A percentile compares a stretch with the other conserved stretches of the same genome.
Evolutionary conservation across 2,797 vertebrate species (phyloP).

Genomic region (Vultur gryphus): DNA sequence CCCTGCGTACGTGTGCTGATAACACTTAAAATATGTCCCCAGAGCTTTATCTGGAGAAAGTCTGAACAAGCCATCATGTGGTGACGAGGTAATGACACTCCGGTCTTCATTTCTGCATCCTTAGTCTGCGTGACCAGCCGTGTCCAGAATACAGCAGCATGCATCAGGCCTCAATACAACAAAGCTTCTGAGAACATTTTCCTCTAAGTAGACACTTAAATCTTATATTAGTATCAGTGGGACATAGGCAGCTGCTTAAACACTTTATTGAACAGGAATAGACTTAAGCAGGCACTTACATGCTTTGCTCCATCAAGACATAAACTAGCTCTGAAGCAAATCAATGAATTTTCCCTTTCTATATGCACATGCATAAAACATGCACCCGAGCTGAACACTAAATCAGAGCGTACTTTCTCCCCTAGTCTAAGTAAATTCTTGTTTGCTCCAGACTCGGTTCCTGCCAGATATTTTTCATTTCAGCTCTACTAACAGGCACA

Average conservation of each 20-base stretch:
- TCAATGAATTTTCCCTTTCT: conserved; percentile 7
- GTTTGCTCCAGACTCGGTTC: background rate
- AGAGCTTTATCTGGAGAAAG: background rate
- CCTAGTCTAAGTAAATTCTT: background rate
- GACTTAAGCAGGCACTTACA: background rate
- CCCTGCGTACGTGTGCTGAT: accelerated
- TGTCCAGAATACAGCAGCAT: background rate
- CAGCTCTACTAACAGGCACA: background rate
- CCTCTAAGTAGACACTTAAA: background rate
- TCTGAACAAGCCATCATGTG: background rate
- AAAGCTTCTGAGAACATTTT: background rate
- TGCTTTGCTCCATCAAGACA: background rate
- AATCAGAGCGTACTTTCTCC: background rate
- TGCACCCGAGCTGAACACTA: background rate
- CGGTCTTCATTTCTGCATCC: background rate
- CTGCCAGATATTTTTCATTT: background rate
- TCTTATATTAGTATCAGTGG: background rate
- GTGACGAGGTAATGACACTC: background rate
- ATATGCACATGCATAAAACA: conserved; percentile 19
- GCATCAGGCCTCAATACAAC: background rate
- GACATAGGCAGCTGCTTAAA: background rate
- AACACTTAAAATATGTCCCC: background rate
- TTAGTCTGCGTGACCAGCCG: accelerated
- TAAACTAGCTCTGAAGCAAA: conserved; percentile 31
- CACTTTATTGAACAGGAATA: conserved; percentile 14